These are phyloP conservation scores for Anabacerthia variegaticeps DNA, from an alignment of 2,797 vertebrate genomes.

Conservation along the genomic window DNA sequence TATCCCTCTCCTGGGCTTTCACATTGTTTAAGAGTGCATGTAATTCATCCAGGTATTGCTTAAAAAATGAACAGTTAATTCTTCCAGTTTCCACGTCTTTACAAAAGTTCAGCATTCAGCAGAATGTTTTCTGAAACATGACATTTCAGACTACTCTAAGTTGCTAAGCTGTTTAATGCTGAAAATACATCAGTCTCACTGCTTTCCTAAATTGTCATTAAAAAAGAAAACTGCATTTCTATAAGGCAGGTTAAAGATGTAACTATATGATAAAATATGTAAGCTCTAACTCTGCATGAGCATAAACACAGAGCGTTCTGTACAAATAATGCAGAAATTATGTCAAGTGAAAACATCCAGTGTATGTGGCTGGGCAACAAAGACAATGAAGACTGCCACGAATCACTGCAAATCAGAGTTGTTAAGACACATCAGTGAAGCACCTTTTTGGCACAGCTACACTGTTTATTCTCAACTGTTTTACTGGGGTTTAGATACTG, in stretches of 20 bases:
- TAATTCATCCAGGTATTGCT: background rate
- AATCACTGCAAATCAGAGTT: background rate
- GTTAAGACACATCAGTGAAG: background rate
- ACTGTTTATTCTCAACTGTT: background rate
- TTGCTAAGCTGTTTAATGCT: background rate
- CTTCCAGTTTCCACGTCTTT: background rate
- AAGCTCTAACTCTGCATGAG: background rate
- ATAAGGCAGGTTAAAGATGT: background rate
- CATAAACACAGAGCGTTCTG: background rate
- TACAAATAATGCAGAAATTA: background rate
- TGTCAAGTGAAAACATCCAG: background rate
- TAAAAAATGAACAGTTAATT: background rate
- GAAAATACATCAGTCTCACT: background rate
- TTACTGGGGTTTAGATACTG: background rate
- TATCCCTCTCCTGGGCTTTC: background rate
- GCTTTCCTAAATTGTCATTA: background rate
- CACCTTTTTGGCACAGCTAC: background rate
- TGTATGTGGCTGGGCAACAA: background rate
- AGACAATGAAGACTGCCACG: background rate
- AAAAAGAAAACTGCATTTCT: background rate
- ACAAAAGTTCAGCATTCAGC: background rate
- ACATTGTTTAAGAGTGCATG: rapidly evolving
- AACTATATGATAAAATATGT: background rate
- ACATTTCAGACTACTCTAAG: background rate
- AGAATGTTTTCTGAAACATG: background rate